A percentile compares a stretch with the other conserved stretches of the same genome.
These are phyloP conservation scores for Corvus cornix DNA, from an alignment of 2,113 vertebrate species.

Conservation along the genomic window DNA sequence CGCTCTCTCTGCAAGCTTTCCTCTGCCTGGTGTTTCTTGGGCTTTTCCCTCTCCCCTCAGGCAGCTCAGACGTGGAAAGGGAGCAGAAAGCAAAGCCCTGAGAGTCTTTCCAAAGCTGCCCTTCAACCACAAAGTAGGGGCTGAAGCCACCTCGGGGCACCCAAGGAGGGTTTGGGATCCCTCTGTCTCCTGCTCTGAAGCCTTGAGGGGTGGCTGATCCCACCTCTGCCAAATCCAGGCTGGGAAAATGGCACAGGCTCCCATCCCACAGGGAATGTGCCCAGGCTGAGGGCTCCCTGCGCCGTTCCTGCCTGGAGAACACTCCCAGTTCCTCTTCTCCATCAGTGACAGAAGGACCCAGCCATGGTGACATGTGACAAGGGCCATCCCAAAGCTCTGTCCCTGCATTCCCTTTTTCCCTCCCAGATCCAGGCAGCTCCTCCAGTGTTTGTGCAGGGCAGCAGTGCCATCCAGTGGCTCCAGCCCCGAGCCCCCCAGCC, in stretches of 20 bases:
- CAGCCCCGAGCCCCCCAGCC: not conserved
- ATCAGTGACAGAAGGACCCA: rapidly evolving
- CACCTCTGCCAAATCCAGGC: rapidly evolving
- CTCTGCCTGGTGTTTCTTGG: not conserved
- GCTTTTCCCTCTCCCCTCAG: not conserved
- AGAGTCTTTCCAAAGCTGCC: not conserved
- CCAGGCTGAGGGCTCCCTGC: not conserved
- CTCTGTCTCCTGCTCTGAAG: not conserved
- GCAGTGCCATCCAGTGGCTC: conserved; percentile 2
- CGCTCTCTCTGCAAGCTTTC: not conserved
- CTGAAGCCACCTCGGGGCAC: not conserved
- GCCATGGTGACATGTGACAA: rapidly evolving
- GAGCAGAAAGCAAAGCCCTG: not conserved
- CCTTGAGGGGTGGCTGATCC: rapidly evolving
- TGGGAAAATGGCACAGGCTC: rapidly evolving
- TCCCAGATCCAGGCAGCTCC: rapidly evolving
- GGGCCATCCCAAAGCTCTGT: rapidly evolving
- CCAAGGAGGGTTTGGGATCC: not conserved
- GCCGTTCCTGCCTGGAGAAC: not conserved
- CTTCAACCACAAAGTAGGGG: rapidly evolving
- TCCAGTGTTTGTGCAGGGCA: not conserved
- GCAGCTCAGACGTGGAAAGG: not conserved
- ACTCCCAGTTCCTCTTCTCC: rapidly evolving
- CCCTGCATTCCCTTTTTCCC: not conserved
- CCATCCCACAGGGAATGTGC: rapidly evolving